These are phyloP conservation scores for Anomalospiza imberbis DNA, from an alignment of 2,797 vertebrate genomes.

Conservation along the genomic window DNA sequence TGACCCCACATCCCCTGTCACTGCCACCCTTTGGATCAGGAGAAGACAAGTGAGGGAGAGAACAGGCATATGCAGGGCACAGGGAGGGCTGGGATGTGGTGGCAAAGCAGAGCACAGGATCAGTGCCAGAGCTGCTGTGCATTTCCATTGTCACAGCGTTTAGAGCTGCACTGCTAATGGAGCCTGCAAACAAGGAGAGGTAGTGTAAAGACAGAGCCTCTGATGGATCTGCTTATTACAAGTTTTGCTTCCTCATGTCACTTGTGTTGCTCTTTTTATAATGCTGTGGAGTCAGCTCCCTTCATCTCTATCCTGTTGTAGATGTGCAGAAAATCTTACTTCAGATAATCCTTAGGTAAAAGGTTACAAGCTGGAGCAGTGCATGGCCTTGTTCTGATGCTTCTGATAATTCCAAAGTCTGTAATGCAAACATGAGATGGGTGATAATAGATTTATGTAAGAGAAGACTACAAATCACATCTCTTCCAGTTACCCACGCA, in stretches of 20 bases:
- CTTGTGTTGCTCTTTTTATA: background rate
- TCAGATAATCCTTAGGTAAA: background rate
- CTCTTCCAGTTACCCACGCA: background rate
- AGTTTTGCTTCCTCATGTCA: background rate
- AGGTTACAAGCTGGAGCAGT: background rate
- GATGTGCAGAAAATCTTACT: background rate
- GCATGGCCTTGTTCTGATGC: background rate
- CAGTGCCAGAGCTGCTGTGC: background rate
- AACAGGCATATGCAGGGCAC: background rate
- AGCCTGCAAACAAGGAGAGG: background rate
- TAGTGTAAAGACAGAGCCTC: background rate
- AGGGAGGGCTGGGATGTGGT: background rate
- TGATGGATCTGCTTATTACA: background rate
- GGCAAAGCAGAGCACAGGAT: background rate
- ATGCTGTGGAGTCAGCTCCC: accelerated
- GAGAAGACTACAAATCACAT: background rate
- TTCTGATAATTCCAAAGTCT: background rate
- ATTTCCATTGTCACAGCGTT: background rate
- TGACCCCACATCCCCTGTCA: background rate
- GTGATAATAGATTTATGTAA: background rate
- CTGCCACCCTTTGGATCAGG: background rate
- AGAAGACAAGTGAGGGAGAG: background rate
- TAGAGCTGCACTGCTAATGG: background rate
- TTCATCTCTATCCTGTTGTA: background rate
- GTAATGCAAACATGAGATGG: background rate